Conservation (phyloP, 2,113 vertebrate species). For the Psittacula cyanocephala region DNA sequence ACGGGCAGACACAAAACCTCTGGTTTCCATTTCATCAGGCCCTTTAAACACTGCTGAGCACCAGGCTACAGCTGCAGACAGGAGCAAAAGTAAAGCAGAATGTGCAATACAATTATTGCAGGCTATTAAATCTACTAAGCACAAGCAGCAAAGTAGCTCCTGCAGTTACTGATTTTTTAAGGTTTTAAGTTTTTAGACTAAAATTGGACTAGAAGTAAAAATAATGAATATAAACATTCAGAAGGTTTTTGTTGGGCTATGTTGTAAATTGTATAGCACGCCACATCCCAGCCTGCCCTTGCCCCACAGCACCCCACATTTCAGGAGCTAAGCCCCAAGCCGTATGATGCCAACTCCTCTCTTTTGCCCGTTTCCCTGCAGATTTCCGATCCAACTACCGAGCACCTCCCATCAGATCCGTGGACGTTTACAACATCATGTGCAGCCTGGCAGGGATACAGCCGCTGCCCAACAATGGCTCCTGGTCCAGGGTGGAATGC, state of each 20-base stretch:
- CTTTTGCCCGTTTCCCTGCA: slow-evolving; percentile 54
- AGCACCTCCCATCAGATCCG: slow-evolving; percentile 82
- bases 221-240: not conserved
- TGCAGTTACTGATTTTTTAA: not conserved
- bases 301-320: rapidly evolving
- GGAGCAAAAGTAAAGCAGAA: not conserved
- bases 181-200: not conserved
- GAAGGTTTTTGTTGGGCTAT: not conserved
- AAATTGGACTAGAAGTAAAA: not conserved
- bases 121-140: not conserved
- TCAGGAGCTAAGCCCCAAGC: not conserved
- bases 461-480: slow-evolving; percentile 92
- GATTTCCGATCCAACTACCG: slow-evolving; percentile 87
- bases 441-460: slow-evolving; percentile 81
- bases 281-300: not conserved
- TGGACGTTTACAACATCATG: slow-evolving; percentile 94
- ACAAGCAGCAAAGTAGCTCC: not conserved
- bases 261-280: not conserved
- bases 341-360: not conserved
- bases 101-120: not conserved
- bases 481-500: slow-evolving; percentile 88
- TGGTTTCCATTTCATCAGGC: not conserved
- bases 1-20: not conserved
- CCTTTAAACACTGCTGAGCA: not conserved
- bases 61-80: not conserved